Conservation (phyloP, 2,888 invertebrate genomes). For the Candidula unifasciata region DNA sequence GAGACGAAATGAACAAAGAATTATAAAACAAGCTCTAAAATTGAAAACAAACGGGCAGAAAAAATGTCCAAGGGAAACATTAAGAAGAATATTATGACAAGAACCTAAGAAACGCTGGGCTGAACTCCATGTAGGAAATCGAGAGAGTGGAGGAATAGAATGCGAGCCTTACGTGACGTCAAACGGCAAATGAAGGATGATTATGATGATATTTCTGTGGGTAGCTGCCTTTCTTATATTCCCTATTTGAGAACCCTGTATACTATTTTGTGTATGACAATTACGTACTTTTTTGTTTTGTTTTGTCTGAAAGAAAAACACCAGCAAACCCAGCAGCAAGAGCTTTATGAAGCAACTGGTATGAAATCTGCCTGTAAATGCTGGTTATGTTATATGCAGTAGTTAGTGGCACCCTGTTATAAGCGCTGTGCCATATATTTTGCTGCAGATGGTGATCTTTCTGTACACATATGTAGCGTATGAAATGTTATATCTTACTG, state of each 20-base stretch:
- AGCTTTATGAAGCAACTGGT: neutral
- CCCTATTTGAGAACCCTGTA: neutral
- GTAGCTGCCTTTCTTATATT: too few species aligned
- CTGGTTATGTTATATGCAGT: slow-evolving; percentile 14
- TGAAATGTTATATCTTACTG: neutral
- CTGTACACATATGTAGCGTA: neutral
- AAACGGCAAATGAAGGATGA: too few species aligned
- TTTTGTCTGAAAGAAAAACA: neutral
- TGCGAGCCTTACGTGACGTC: too few species aligned
- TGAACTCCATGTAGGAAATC: too few species aligned
- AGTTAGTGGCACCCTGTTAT: slow-evolving; percentile 7
- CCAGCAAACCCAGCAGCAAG: slow-evolving; percentile 4
- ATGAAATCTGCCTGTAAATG: slow-evolving; percentile 9
- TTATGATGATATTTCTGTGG: too few species aligned
- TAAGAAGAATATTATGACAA: too few species aligned
- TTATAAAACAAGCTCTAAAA: too few species aligned
- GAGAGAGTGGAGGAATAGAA: too few species aligned
- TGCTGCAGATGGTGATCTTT: neutral
- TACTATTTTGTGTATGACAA: neutral
- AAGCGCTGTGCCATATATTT: neutral
- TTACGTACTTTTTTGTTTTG: neutral
- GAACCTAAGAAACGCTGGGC: too few species aligned
- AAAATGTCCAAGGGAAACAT: too few species aligned
- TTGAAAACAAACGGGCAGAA: too few species aligned
- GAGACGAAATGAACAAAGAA: too few species aligned